Evolutionary conservation across 1,140 invertebrate genomes (phyloP), one percentile per base, ranked within the genome.

Genomic region (Maconellicoccus hirsutus): DNA sequence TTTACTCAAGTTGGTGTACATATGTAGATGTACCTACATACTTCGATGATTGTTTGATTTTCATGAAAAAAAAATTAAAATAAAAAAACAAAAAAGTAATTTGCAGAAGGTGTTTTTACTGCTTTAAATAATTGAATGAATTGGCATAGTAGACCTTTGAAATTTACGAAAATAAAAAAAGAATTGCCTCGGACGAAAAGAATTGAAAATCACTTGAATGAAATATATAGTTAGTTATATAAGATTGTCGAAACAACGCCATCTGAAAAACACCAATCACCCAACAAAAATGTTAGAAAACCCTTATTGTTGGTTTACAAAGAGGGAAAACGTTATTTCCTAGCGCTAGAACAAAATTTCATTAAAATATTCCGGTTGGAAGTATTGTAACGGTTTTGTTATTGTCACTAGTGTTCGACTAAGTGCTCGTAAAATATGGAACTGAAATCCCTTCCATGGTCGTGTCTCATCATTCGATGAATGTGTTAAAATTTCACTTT

Each of bases 401-500:
- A 52, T 52, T 52, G 42, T 52, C 42, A 52, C 42, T 52, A 52
- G 42, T 52, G n/a, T 52, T 52, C 42, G 42, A 52, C 42, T 52
- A 52, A 52, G 42, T 52, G 42, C 42, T 52, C 42, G 42, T 52
- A 52, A 52, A 52, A 52, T 52, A 52, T 52, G 42, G n/a, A 52
- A 52, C 42, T 16, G n/a, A 19, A 52, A 52, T 52, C 42, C 42
- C 42, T 52, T 52, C 6, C 42, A 52, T 16, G n/a, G 10, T 52
- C n/a, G 42, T 19, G 42, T 52, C n/a, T 52, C 16, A 52, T 19
- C n/a, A 52, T 52, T 52, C 42, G 42, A 52, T 52, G 42, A 52
- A 52, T 52, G 42, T 52, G 42, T 52, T 52, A 52, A 52, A 52
- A 52, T 52, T 52, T 52, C 42, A 52, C 42, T 52, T 52, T 52